Base-by-base conservation (phyloP, 2,888 invertebrate genomes). In the Glyphotaelius pellucidus region DNA sequence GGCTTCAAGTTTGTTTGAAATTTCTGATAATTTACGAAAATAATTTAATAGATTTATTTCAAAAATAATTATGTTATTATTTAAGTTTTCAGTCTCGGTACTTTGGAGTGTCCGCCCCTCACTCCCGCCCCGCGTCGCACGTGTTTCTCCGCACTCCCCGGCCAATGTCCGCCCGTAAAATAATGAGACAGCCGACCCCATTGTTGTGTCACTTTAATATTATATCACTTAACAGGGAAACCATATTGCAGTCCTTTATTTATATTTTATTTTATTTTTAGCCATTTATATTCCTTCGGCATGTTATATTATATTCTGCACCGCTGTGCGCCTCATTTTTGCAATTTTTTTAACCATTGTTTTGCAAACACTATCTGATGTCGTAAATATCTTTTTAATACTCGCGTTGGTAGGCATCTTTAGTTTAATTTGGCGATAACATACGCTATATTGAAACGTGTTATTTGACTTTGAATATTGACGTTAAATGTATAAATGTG, bases 191-290 rank as follows among this genome's bases (percentile, higher is more conserved):
- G 32, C 88, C 19, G 30, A n/a, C 52, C 47, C 92, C 89, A 92
- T 92, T 92, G 92, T 92, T 88, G 67, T 90, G 92, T 91, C 92
- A 92, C 90, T 92, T 90, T 91, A 83, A 90, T 91, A 92, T 92
- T 92, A 92, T 90, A 91, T 92, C 91, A 91, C 91, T 91, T 87
- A 92, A 87, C 91, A 31, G 89, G 67, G 87, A 92, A 90, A 86
- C 90, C 90, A 90, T 91, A 92, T 90, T 87, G 86, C 86, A 15
- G 42, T 42, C 86, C 52, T 30, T 86, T 86, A 42, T 86, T 86
- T 52, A 47, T 86, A 47, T 19, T 47, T 47, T 25, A 25, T 25
- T 67, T 67, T 67, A 25, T 25, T 67, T 67, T 67, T n/a, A 67
- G 67, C n/a, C 67, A 67, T 30, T 86, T 86, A 84, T 86, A 47